Conservation (phyloP, 53 echinoderm and acorn worm species). For the Stichopus horrens region DNA sequence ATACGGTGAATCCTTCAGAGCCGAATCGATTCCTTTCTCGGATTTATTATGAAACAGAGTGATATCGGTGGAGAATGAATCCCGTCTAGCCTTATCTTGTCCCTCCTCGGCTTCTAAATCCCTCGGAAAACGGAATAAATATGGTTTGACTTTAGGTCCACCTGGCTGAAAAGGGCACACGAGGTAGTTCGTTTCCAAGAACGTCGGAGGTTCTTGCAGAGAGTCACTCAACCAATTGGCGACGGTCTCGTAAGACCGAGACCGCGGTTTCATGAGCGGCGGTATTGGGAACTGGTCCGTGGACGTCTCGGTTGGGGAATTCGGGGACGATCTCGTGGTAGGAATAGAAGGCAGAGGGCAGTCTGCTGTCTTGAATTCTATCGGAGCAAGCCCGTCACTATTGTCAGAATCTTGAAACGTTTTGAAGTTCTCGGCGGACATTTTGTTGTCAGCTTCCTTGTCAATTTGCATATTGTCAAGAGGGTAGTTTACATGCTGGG, state of each 20-base stretch:
- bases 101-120: slow-evolving; percentile 4
- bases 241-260: slow-evolving; percentile 15
- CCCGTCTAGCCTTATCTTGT: not conserved
- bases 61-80: slow-evolving; percentile 34
- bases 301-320: not conserved
- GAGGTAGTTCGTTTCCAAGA: slow-evolving; percentile 41
- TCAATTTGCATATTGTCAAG: not conserved
- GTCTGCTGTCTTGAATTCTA: not conserved
- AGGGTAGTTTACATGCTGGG: not conserved
- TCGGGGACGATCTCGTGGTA: not conserved
- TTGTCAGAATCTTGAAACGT: not conserved
- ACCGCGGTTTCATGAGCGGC: not conserved
- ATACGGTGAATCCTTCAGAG: not conserved
- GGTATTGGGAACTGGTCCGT: not conserved
- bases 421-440: not conserved
- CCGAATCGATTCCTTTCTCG: not conserved
- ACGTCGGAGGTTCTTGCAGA: slow-evolving; percentile 11
- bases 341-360: not conserved
- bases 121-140: slow-evolving; percentile 38
- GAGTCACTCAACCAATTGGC: slow-evolving; percentile 4
- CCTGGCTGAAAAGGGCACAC: slow-evolving; percentile 25
- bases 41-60: not conserved
- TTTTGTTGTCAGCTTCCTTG: not conserved
- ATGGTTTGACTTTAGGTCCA: slow-evolving; percentile 36
- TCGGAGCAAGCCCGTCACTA: not conserved